A percentile compares a stretch with the other conserved stretches of the same genome.
Conservation (phyloP, 2,888 invertebrate species). For the Allolobophora icterica region DNA sequence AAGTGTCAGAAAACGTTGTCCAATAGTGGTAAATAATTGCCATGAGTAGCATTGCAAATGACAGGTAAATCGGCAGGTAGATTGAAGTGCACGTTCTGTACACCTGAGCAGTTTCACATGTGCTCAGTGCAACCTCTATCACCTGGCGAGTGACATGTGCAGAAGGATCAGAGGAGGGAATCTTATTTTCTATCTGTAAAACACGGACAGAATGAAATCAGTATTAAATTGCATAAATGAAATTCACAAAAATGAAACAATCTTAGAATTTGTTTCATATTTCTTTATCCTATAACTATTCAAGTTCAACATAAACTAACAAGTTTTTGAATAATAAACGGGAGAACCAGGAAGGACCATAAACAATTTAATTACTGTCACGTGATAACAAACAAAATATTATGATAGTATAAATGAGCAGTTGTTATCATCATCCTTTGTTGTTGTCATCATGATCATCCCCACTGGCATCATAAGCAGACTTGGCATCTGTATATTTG, state of each 20-base stretch:
- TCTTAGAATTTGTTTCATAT: no score
- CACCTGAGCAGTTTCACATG: not conserved
- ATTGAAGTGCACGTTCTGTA: not conserved
- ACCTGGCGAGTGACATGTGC: not conserved
- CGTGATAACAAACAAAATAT: no score
- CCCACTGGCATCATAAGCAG: no score
- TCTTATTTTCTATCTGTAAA: not conserved
- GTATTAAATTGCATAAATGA: not conserved
- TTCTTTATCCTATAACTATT: no score
- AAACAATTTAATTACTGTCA: no score
- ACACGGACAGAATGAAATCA: not conserved
- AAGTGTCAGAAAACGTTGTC: no score
- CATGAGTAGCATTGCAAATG: not conserved
- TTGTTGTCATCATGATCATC: no score
- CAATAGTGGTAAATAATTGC: not conserved
- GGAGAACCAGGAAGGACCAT: no score
- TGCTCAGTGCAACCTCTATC: not conserved
- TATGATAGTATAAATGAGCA: no score
- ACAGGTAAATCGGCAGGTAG: not conserved
- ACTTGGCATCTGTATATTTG: constrained; percentile 12
- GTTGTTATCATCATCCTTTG: no score
- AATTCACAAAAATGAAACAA: not conserved
- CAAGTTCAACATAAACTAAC: no score
- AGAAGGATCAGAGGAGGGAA: not conserved
- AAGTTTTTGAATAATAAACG: no score